Percentiles rank a stretch among this genome's conserved stretches.
phyloP scores from a whole-genome alignment of 2,797 vertebrate genomes.

The Lycodopsis pacificus region DNA sequence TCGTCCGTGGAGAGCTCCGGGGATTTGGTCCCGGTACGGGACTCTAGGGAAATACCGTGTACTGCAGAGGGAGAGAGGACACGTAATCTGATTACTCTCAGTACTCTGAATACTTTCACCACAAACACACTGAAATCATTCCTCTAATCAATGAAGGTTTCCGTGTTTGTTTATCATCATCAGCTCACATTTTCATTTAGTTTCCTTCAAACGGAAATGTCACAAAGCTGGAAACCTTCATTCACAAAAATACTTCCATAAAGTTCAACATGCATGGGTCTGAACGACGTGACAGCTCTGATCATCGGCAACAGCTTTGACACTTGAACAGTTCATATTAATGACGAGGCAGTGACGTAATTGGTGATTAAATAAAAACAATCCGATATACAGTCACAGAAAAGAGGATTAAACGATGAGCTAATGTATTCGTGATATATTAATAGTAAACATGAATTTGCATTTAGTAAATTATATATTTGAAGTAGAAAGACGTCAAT shows the following conservation, averaged over 20 bases:
- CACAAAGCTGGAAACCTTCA: not conserved
- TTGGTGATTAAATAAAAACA: not conserved
- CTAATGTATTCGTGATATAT: not conserved
- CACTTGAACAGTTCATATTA: not conserved
- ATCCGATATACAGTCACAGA: no score
- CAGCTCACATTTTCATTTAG: no score
- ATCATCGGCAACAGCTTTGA: no score
- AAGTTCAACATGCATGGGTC: not conserved
- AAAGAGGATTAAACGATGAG: not conserved
- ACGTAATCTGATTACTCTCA: slow-evolving; percentile 43
- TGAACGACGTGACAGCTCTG: not conserved
- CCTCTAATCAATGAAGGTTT: not conserved
- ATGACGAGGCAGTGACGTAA: not conserved
- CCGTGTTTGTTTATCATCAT: no score
- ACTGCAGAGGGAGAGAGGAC: slow-evolving; percentile 70
- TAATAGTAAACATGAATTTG: rapidly evolving
- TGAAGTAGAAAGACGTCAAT: no score
- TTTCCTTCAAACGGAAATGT: not conserved
- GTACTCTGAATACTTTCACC: not conserved
- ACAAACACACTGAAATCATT: not conserved
- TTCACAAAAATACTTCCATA: not conserved
- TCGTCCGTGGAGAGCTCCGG: slow-evolving; percentile 87
- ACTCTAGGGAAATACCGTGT: slow-evolving; percentile 81
- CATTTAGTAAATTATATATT: not conserved
- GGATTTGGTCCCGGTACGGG: slow-evolving; percentile 82